Conservation (phyloP, 2,113 vertebrate genomes). For the Caretta caretta region DNA sequence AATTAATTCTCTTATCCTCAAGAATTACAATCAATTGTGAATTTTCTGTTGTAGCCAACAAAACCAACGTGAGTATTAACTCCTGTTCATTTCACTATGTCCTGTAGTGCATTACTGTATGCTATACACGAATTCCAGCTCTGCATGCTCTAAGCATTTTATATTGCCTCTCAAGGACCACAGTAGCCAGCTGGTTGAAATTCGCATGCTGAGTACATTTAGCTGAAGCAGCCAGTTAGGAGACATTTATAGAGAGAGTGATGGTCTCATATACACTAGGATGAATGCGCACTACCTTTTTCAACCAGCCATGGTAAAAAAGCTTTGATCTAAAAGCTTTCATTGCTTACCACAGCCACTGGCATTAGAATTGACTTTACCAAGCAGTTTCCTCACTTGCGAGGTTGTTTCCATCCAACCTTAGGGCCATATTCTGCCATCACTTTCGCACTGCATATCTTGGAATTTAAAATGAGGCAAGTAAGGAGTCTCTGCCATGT, state of each 20-base stretch:
- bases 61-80: conserved; percentile 29
- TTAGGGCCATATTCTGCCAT: conserved; percentile 66
- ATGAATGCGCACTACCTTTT: conserved; percentile 13
- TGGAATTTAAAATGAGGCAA: conserved; percentile 72
- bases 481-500: conserved; percentile 67
- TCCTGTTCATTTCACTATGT: conserved; percentile 52
- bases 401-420: conserved; percentile 63
- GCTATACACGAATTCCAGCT: conserved; percentile 38
- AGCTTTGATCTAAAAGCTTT: conserved; percentile 49
- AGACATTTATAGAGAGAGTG: not conserved
- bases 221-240: not conserved
- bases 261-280: not conserved
- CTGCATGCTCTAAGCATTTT: not conserved
- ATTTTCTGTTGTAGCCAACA: conserved; percentile 37
- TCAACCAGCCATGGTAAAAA: conserved; percentile 23
- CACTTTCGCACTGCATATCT: conserved; percentile 64
- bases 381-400: conserved; percentile 57
- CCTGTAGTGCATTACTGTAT: conserved; percentile 36
- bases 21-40: conserved; percentile 17
- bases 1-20: conserved; percentile 62
- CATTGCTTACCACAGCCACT: not conserved
- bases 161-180: not conserved
- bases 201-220: not conserved
- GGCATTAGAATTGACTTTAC: conserved; percentile 51
- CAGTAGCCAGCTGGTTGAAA: conserved; percentile 35